Evolutionary conservation across 2,113 vertebrate species (phyloP), one percentile per base, ranked within the genome.

Genomic region (Mohoua ochrocephala): DNA sequence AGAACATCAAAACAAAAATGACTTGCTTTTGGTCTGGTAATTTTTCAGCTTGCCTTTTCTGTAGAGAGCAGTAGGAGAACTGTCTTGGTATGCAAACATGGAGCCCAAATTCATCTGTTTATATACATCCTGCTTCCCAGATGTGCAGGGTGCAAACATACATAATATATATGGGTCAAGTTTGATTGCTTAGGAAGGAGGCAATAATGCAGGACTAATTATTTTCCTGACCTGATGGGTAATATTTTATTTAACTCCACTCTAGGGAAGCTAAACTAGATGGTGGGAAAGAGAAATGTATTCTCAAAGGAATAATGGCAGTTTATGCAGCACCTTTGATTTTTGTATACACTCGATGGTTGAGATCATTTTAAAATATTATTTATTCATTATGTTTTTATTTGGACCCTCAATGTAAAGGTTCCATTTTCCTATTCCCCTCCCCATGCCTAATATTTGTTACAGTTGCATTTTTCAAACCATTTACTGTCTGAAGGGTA

Each of bases 161-260:
- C 97, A 98, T 98, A 97, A 98, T 98, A 98, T 96, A 98, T 98
- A 98, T 86, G 97, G 98, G 98, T 98, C 98, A 98, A 95, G 95
- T 97, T 93, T 97, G 98, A 98, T 98, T 98, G 98, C 93, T 80
- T 95, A 95, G 87, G 84, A 96, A 93, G 96, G 96, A 97, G 86
- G 84, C 95, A 96, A 98, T 97, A 97, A 98, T 97, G 96, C 96
- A 94, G 91, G 97, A 97, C 97, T 98, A 98, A 98, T 98, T 98
- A 97, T 98, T 98, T 97, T 97, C 97, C 98, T 98, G 93, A 97
- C 97, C 94, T 96, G 96, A 97, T 94, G 93, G 96, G 96, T 97
- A 97, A 97, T 98, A 97, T 98, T 98, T 98, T 97, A 98, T 98
- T 98, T 97, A 97, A 97, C 96, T 98, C 95, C 67, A 95, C 89